A percentile compares a stretch with the other conserved stretches of the same genome.
Evolutionary conservation across 2,113 vertebrate species (phyloP).

Genomic region (Aramus guarauna): DNA sequence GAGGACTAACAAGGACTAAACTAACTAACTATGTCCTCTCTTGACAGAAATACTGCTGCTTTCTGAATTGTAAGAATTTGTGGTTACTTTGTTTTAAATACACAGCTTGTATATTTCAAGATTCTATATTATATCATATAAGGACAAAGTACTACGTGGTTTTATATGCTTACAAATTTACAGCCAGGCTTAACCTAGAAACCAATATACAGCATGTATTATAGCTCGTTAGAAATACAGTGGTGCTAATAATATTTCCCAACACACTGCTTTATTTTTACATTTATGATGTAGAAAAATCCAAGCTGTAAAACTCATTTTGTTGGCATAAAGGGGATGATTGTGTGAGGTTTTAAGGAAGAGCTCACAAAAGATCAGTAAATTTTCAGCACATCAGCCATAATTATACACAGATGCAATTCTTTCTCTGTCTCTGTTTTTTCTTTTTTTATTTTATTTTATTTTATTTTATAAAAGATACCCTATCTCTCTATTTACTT

Average conservation of each 20-base stretch:
- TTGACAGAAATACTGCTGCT: background rate
- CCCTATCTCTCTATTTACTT: background rate
- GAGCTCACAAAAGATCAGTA: constrained; percentile 2
- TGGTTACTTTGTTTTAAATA: background rate
- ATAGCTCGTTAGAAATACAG: background rate
- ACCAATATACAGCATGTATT: background rate
- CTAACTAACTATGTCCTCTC: background rate
- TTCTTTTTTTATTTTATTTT: background rate
- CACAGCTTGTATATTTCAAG: background rate
- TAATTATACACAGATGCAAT: background rate
- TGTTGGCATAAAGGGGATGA: background rate
- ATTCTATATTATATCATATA: background rate
- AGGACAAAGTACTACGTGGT: background rate
- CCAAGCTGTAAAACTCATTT: background rate
- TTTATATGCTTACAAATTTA: background rate
- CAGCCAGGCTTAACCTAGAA: background rate
- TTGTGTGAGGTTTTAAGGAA: constrained; percentile 6
- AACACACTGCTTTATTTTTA: background rate
- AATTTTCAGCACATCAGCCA: background rate
- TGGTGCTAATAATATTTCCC: background rate
- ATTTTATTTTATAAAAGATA: background rate
- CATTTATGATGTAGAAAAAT: background rate
- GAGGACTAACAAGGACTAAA: too few relatives aligned
- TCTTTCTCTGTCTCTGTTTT: background rate
- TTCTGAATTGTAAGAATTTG: background rate